phyloP scores from a whole-genome alignment of 2,113 vertebrate species.

The Scomber japonicus region DNA sequence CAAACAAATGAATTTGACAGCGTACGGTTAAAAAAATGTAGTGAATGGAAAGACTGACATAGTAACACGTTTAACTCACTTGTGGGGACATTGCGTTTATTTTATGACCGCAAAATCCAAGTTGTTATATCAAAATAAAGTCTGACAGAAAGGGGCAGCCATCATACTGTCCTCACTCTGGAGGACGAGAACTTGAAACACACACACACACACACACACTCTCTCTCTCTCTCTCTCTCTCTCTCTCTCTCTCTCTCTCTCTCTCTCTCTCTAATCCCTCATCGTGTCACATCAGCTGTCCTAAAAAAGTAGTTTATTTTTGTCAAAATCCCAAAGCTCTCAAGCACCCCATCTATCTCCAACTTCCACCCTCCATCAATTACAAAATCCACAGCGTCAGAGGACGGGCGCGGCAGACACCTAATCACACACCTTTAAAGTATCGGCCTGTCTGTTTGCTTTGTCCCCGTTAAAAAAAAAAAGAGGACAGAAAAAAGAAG shows the following conservation, averaged over 20 bases:
- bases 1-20: conserved; percentile 10
- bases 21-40: neutral
- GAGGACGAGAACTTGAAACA: conserved; percentile 7
- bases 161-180: conserved; percentile 23
- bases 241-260: too few species aligned
- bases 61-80: neutral
- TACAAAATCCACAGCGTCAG: conserved; percentile 44
- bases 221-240: too few species aligned
- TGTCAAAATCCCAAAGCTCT: conserved; percentile 64
- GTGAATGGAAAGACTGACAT: conserved; percentile 22
- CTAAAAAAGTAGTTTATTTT: conserved; percentile 57
- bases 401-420: conserved; percentile 42
- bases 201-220: neutral
- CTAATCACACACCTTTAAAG: conserved; percentile 41
- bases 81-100: neutral
- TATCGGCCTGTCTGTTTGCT: conserved; percentile 38
- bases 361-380: conserved; percentile 56
- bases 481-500: conserved; percentile 50
- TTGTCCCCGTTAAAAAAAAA: conserved; percentile 62
- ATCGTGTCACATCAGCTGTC: conserved; percentile 46
- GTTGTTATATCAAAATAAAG: neutral
- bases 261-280: conserved; percentile 35
- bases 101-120: neutral
- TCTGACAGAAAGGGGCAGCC: neutral
- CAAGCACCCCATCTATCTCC: conserved; percentile 36